Conservation (phyloP, 2,888 invertebrate genomes). For the Drosophila parthenogenetica region DNA sequence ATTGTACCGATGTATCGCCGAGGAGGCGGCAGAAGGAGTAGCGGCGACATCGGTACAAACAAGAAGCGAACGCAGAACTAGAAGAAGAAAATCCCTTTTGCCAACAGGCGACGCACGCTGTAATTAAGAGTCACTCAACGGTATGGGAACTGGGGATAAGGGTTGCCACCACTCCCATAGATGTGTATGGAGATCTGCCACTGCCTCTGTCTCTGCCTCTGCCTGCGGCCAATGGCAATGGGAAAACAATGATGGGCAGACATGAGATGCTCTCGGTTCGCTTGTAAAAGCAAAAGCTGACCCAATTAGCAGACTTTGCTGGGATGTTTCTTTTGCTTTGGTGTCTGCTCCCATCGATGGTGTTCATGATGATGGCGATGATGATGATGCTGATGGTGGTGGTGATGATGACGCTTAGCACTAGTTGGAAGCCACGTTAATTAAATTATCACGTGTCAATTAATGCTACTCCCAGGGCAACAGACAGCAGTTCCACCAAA, state of each 20-base stretch:
- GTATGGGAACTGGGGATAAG: neutral
- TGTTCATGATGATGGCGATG: conserved; percentile 42
- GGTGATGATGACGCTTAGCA: conserved; percentile 51
- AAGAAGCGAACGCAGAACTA: conserved; percentile 54
- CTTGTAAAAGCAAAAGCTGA: conserved; percentile 57
- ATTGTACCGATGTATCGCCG: conserved; percentile 32
- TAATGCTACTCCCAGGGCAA: conserved; percentile 64
- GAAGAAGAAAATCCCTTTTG: conserved; percentile 74
- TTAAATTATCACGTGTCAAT: conserved; percentile 79
- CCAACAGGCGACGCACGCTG: conserved; percentile 72
- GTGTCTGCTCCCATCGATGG: conserved; percentile 41
- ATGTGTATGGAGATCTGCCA: conserved; percentile 1
- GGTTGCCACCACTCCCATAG: conserved; percentile 26
- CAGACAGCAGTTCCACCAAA: conserved; percentile 22
- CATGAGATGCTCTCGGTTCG: conserved; percentile 30
- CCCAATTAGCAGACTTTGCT: conserved; percentile 66
- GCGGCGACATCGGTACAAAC: conserved; percentile 47
- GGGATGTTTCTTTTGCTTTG: conserved; percentile 44
- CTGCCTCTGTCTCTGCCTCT: conserved; percentile 4
- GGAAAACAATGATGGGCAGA: conserved; percentile 66
- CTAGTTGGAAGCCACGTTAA: conserved; percentile 68
- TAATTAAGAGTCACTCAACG: conserved; percentile 78
- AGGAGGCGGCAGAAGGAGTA: conserved; percentile 45
- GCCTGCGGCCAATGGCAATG: conserved; percentile 66
- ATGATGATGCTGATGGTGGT: conserved; percentile 36